Conservation (phyloP, 2,888 invertebrate species). For the Sesia apiformis region DNA sequence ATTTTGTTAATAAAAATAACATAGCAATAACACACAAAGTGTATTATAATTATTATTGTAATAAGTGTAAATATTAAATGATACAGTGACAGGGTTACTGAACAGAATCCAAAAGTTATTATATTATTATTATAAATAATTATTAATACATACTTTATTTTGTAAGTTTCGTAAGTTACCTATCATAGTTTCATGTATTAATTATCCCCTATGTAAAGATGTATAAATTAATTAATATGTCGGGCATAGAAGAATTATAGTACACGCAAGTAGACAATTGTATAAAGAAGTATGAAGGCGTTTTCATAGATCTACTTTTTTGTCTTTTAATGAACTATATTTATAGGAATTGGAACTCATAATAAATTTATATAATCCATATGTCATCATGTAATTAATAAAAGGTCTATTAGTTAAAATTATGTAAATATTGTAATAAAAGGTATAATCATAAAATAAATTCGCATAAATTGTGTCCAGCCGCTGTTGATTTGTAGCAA, state of each 20-base stretch:
- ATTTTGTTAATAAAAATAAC: too few relatives aligned
- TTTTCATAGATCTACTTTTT: too few relatives aligned
- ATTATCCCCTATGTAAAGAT: neutral
- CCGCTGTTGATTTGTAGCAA: neutral
- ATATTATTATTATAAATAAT: neutral
- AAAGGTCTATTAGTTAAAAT: neutral
- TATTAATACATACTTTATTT: too few relatives aligned
- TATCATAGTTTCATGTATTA: slow-evolving; percentile 13
- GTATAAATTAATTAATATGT: slow-evolving; percentile 12
- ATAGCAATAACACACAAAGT: neutral
- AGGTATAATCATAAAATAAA: neutral
- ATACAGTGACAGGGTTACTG: slow-evolving; percentile 32
- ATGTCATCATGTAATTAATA: neutral
- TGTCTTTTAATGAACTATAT: too few relatives aligned
- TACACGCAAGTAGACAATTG: slow-evolving; percentile 1
- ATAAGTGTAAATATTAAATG: neutral
- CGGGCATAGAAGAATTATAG: slow-evolving; percentile 17
- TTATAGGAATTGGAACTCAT: too few relatives aligned
- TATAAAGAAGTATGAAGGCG: too few relatives aligned
- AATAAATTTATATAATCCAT: too few relatives aligned
- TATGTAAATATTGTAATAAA: neutral
- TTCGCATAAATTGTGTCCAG: neutral
- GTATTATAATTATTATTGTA: neutral
- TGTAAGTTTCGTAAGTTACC: too few relatives aligned
- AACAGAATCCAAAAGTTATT: slow-evolving; percentile 25